Conservation (phyloP, 2,797 vertebrate species). For the Poecilia wingei region DNA sequence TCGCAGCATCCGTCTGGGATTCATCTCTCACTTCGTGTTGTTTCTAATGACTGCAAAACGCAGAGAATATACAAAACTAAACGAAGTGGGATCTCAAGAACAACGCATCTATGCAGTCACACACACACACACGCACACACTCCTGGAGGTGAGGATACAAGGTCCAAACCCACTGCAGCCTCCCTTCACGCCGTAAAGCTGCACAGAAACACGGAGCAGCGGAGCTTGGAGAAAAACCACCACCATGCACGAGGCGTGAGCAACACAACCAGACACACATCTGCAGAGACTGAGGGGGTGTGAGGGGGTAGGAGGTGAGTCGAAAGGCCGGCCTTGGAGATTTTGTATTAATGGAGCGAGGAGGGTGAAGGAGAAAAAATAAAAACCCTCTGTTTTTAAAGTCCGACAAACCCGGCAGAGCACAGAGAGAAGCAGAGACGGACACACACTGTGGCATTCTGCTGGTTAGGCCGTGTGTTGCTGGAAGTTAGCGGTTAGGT, state of each 20-base stretch:
- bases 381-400: conserved; percentile 14
- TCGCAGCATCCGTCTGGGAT: conserved; percentile 1
- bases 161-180: conserved; percentile 47
- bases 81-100: conserved; percentile 15
- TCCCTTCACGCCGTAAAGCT: conserved; percentile 32
- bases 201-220: conserved; percentile 43
- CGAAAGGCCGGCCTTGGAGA: conserved; percentile 38
- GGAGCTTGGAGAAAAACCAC: conserved; percentile 23
- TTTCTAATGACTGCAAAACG: conserved; percentile 17
- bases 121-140: conserved; percentile 11
- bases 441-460: conserved; percentile 16
- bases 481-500: conserved; percentile 58
- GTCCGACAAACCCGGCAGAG: conserved; percentile 22
- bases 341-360: conserved; percentile 33
- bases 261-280: conserved; percentile 35
- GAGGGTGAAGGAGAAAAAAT: conserved; percentile 18
- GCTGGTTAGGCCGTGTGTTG: conserved; percentile 53
- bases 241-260: conserved; percentile 42
- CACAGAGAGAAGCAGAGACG: conserved; percentile 17
- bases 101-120: conserved; percentile 4
- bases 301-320: conserved; percentile 27
- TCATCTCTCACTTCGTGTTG: conserved; percentile 35
- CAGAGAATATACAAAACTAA: neutral
- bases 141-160: conserved; percentile 5
- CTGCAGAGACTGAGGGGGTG: conserved; percentile 29